Percentiles rank a stretch among this genome's conserved stretches.
These are phyloP conservation scores for Cylindroiulus punctatus DNA, from an alignment of 2,888 invertebrate species.

Conservation along the genomic window DNA sequence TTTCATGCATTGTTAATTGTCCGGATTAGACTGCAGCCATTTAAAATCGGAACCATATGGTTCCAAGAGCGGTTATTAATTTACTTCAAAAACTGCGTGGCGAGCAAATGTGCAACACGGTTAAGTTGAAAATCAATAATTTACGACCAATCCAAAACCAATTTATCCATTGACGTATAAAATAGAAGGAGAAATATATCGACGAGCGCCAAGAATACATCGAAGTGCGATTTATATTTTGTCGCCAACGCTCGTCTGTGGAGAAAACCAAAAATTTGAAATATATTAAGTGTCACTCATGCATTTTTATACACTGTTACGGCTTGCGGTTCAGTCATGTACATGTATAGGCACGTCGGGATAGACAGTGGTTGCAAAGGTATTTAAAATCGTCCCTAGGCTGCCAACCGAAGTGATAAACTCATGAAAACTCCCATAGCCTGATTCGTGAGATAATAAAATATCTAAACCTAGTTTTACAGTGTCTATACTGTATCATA, in stretches of 20 bases:
- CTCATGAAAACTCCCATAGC: neutral
- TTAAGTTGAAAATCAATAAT: neutral
- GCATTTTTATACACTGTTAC: neutral
- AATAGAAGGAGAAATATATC: constrained; percentile 5
- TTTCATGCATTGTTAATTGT: neutral
- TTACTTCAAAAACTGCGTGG: constrained; percentile 18
- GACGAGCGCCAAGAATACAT: neutral
- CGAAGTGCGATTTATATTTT: neutral
- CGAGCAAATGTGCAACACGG: neutral
- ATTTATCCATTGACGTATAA: neutral
- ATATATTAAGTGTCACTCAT: constrained; percentile 10
- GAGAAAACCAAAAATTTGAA: constrained; percentile 18
- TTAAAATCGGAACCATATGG: neutral
- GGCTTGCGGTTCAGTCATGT: neutral
- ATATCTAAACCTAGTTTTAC: no score
- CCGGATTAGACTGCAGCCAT: no score
- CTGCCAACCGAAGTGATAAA: neutral
- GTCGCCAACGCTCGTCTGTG: neutral
- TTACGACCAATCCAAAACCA: neutral
- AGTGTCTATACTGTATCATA: no score
- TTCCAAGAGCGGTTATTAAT: neutral
- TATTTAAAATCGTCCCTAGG: neutral
- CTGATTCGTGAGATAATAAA: no score
- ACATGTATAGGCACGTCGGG: neutral
- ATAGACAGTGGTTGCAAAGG: neutral